Evolutionary conservation across 2,113 vertebrate genomes (phyloP), one percentile per base, ranked within the genome.

Genomic region (Piaya cayana): DNA sequence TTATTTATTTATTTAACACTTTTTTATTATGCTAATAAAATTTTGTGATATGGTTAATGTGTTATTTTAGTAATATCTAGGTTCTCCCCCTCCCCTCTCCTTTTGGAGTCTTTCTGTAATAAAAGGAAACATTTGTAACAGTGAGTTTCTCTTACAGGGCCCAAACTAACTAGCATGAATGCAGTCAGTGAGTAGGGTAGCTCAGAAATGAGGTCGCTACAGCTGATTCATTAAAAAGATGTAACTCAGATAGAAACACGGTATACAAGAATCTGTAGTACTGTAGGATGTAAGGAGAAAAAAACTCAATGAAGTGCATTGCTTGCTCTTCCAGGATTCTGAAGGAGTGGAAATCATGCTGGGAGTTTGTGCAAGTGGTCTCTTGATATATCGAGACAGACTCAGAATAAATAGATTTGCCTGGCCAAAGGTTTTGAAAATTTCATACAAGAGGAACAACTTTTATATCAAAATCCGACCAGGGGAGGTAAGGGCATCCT

Each of bases 391-490:
- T 96, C 98, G 99, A 82, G 99, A 99, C 97, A 97, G 99, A 85
- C 98, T 99, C 88, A 98, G 99, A 92, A 99, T 99, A 98, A 99
- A 99, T 91, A 97, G 99, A 88, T 99, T 99, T 58, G 99, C 99
- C 76, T 99, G 99, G 99, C 99, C 99, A 62, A 99, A 99, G 96
- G 99, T 99, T 96, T 98, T 99, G 94, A 99, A 99, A 97, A 99
- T 99, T 97, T 99, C 99, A 63, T 99, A 99, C 98, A 99, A 99
- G 98, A 98, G 99, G 93, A 99, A 99, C 97, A 99, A 99, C 96
- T 99, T 99, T 97, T 99, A 99, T 98, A 99, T 99, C 97, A 99
- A 99, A 97, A 99, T 99, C 92, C 98, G 99, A 21, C 99, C 99
- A 0, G 99, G 99, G 64, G 99, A 99, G 98, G 99, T 99, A 97